These are phyloP conservation scores for Momotus momota DNA, from an alignment of 2,797 vertebrate species.

Conservation along the genomic window DNA sequence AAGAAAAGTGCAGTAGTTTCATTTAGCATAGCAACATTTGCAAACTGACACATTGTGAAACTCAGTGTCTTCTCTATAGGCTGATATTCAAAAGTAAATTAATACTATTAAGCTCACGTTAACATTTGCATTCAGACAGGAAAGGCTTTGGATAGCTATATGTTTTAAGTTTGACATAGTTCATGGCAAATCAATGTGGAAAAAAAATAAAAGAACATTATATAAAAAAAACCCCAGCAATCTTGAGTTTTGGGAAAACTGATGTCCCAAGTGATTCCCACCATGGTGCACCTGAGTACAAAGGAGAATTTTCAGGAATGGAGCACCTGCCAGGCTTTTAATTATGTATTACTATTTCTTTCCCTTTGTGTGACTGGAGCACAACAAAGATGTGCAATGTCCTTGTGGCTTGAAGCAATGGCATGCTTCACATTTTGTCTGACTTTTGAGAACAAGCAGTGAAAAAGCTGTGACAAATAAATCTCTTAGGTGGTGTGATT, in stretches of 20 bases:
- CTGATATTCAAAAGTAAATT: not conserved
- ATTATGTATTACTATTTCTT: not conserved
- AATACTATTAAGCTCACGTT: not conserved
- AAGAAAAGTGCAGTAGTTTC: not conserved
- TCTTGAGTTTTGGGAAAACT: not conserved
- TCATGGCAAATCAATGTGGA: not conserved
- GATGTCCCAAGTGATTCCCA: not conserved
- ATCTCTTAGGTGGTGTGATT: not conserved
- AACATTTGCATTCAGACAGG: not conserved
- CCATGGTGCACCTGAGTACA: not conserved
- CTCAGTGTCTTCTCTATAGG: fast-evolving
- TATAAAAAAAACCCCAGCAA: not conserved
- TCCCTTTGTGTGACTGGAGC: not conserved
- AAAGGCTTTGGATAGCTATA: not conserved
- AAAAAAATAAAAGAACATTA: not conserved
- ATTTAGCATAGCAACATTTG: not conserved
- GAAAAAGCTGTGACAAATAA: not conserved
- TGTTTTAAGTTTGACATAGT: not conserved
- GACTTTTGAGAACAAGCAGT: not conserved
- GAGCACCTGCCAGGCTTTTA: not conserved
- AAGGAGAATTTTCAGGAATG: not conserved
- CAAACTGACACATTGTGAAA: not conserved
- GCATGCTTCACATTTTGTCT: not conserved
- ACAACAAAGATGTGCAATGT: not conserved
- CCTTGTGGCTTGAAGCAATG: not conserved